phyloP scores from a whole-genome alignment of 2,113 vertebrate species.

The Chinchilla lanigera region DNA sequence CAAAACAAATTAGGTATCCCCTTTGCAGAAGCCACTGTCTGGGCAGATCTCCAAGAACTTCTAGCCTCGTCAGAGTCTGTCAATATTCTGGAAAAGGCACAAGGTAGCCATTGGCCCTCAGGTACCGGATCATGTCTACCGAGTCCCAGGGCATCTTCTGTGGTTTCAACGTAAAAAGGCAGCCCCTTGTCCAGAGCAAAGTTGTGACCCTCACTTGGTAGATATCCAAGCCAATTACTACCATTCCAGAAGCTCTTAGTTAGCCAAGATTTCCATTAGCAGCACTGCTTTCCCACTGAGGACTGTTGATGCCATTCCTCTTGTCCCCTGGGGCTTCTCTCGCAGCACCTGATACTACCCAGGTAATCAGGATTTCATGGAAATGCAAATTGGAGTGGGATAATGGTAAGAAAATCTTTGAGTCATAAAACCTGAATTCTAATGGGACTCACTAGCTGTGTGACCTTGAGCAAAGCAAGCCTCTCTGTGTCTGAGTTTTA shows the following conservation, averaged over 20 bases:
- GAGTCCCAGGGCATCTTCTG: not conserved
- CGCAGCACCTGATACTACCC: not conserved
- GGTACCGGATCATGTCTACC: not conserved
- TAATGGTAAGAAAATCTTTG: not conserved
- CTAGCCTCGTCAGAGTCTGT: not conserved
- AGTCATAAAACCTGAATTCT: conserved; percentile 33
- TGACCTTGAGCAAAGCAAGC: not conserved
- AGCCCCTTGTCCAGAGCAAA: not conserved
- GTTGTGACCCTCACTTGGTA: not conserved
- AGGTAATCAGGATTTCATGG: conserved; percentile 4
- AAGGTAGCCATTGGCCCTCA: not conserved
- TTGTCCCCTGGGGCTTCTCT: not conserved
- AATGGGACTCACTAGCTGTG: not conserved
- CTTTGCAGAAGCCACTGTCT: not conserved
- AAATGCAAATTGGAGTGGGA: conserved; percentile 8
- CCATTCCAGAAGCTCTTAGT: not conserved
- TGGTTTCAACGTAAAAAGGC: not conserved
- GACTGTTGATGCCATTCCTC: not conserved
- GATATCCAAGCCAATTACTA: not conserved
- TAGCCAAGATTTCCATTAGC: conserved; percentile 55
- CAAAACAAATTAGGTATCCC: not conserved
- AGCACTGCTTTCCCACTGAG: not conserved
- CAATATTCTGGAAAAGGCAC: not conserved
- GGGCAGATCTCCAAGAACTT: not conserved
- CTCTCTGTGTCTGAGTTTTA: not conserved